A percentile compares a stretch with the other conserved stretches of the same genome.
phyloP scores from a whole-genome alignment of 92 coral and sea anemone genomes.

The Scolanthus callimorphus region DNA sequence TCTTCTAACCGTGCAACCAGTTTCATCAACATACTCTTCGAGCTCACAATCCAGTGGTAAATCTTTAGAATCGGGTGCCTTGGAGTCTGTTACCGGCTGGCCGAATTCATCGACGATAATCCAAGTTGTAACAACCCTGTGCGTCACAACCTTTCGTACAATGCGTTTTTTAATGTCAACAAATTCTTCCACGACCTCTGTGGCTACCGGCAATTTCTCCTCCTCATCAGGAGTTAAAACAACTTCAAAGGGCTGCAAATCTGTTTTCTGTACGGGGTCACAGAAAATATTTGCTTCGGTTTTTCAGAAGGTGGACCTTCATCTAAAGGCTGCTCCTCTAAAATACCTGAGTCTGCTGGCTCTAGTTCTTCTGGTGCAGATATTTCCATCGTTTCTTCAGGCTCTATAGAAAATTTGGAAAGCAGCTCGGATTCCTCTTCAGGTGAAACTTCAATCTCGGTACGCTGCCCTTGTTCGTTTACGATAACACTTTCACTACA shows the following conservation, averaged over 20 bases:
- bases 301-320: too few relatives aligned
- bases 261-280: too few relatives aligned
- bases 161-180: background rate
- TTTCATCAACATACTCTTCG: slow-evolving; percentile 66
- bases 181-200: background rate
- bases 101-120: slow-evolving; percentile 1
- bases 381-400: background rate
- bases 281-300: too few relatives aligned
- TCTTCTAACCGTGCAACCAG: slow-evolving; percentile 67
- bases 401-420: background rate
- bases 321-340: too few relatives aligned
- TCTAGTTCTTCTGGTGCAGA: background rate
- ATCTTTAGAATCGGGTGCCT: slow-evolving; percentile 3
- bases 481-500: background rate
- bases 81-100: slow-evolving; percentile 7
- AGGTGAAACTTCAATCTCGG: slow-evolving; percentile 1
- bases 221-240: background rate
- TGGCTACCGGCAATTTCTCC: too few relatives aligned
- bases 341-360: too few relatives aligned
- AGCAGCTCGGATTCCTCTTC: background rate
- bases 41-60: slow-evolving; percentile 14
- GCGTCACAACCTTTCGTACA: background rate
- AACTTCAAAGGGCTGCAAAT: background rate
- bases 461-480: background rate
- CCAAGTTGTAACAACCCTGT: background rate